These are phyloP conservation scores for Morone saxatilis DNA, from an alignment of 2,113 vertebrate genomes.

Conservation along the genomic window DNA sequence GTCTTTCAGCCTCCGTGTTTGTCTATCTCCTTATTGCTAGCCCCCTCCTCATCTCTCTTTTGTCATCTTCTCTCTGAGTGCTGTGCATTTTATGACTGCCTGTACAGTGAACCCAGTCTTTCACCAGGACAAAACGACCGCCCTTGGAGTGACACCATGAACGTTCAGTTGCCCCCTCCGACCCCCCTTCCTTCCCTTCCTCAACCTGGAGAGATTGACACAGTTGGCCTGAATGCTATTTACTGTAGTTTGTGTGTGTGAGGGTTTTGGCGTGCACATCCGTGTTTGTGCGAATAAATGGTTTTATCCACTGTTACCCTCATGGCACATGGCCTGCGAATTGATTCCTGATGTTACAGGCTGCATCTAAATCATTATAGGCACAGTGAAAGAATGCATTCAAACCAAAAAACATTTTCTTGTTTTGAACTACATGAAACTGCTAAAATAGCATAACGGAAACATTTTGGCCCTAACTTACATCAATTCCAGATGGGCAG, in stretches of 20 bases:
- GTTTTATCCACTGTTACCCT: conserved; percentile 17
- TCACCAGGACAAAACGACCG: conserved; percentile 40
- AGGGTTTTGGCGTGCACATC: conserved; percentile 1
- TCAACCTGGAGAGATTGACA: conserved; percentile 21
- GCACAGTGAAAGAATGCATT: conserved; percentile 7
- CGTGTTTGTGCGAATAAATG: conserved; percentile 28
- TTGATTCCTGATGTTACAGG: conserved; percentile 39
- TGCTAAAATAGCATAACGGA: conserved; percentile 21
- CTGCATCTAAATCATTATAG: background rate
- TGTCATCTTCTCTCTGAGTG: conserved; percentile 31
- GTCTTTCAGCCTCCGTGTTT: conserved; percentile 11
- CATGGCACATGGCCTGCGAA: background rate
- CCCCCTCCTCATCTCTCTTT: conserved; percentile 7
- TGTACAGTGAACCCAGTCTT: conserved; percentile 59
- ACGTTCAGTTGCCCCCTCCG: background rate
- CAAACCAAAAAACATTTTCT: conserved; percentile 38
- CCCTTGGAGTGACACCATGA: conserved; percentile 64
- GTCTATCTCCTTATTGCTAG: background rate
- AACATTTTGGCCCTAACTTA: background rate
- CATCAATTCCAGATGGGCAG: conserved; percentile 46
- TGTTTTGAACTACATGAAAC: conserved; percentile 45
- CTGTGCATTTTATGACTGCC: conserved; percentile 46
- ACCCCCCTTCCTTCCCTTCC: background rate
- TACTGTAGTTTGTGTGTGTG: conserved; percentile 7
- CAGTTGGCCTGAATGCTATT: conserved; percentile 45